Evolutionary conservation across 2,797 vertebrate species (phyloP).

Genomic region (Lacerta viridis): DNA sequence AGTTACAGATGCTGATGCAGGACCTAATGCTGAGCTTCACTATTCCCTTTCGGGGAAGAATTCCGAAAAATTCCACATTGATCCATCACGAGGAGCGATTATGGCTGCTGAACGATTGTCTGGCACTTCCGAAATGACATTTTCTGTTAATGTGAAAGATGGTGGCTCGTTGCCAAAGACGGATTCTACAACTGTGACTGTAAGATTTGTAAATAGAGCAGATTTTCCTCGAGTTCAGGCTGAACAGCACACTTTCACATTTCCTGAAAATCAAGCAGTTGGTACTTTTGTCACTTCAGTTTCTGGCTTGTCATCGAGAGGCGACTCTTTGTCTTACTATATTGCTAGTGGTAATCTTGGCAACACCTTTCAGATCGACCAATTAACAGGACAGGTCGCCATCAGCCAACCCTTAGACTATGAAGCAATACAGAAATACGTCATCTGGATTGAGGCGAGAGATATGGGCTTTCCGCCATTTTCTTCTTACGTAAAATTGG

Average conservation of each 20-base stretch:
- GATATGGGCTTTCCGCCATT: slow-evolving; percentile 97
- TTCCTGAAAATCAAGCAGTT: slow-evolving; percentile 91
- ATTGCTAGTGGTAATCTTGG: slow-evolving; percentile 96
- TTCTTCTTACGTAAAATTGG: slow-evolving; percentile 94
- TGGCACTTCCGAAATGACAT: slow-evolving; percentile 91
- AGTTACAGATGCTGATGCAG: slow-evolving; percentile 92
- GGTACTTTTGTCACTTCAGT: slow-evolving; percentile 90
- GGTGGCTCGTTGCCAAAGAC: slow-evolving; percentile 87
- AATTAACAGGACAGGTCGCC: slow-evolving; percentile 92
- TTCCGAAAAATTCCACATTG: slow-evolving; percentile 94
- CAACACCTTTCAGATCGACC: slow-evolving; percentile 92
- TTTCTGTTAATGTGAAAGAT: slow-evolving; percentile 93
- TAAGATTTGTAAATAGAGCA: slow-evolving; percentile 91
- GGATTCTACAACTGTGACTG: slow-evolving; percentile 95
- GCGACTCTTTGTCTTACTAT: slow-evolving; percentile 92
- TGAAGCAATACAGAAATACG: slow-evolving; percentile 92
- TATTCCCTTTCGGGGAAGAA: slow-evolving; percentile 93
- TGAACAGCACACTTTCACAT: slow-evolving; percentile 88
- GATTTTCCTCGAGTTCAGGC: slow-evolving; percentile 91
- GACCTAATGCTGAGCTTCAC: slow-evolving; percentile 92
- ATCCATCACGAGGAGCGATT: slow-evolving; percentile 92
- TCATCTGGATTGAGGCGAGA: slow-evolving; percentile 95
- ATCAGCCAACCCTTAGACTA: slow-evolving; percentile 89
- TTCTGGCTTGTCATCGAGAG: slow-evolving; percentile 89
- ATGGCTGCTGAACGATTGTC: slow-evolving; percentile 87